Evolutionary conservation across 2,888 invertebrate species (phyloP), one percentile per base, ranked within the genome.

Genomic region (Drosophila kanekoi): DNA sequence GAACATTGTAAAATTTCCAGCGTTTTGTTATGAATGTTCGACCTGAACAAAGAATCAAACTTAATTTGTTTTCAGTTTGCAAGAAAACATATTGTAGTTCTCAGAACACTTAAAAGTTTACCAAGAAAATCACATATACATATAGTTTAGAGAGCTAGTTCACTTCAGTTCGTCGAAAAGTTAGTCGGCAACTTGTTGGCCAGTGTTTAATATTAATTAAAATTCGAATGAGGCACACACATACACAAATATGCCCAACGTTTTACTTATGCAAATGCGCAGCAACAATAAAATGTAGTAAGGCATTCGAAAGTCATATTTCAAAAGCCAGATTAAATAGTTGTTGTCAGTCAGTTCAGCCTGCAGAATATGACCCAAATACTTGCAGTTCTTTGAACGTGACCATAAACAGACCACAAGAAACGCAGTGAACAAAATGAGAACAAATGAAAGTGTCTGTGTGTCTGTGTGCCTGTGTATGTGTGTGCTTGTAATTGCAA

Each of bases 351-450:
- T 59, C 45, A 60, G 65, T 62, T 66, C 35, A 60, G 66, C 47
- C 33, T 49, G 63, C 72, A 44, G 51, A 58, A 67, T 69, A 54
- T 76, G 72, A 72, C 69, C 81, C 54, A 72, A 81, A 87, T 81
- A 49, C 71, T 59, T 64, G 61, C 48, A 80, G 49, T 52, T 45
- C 52, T 35, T 48, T 20, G 35, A 37, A 35, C 40, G 51, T 49
- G 6, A 33, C 64, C 32, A 38, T 47, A 66, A 64, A 23, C 60
- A 64, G 56, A 20, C 65, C 56, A 65, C 56, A 67, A 67, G 40
- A 63, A 49, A 57, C 45, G 40, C 56, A 53, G 1, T 37, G 43
- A 18, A 52, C 28, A 58, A 45, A 57, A 56, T 62, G 41, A 47
- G 14, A 33, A 14, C 38, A 1, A 10, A 28, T 33, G 10, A 28